Evolutionary conservation across 2,888 invertebrate species (phyloP).

Genomic region (Tribolium freemani): DNA sequence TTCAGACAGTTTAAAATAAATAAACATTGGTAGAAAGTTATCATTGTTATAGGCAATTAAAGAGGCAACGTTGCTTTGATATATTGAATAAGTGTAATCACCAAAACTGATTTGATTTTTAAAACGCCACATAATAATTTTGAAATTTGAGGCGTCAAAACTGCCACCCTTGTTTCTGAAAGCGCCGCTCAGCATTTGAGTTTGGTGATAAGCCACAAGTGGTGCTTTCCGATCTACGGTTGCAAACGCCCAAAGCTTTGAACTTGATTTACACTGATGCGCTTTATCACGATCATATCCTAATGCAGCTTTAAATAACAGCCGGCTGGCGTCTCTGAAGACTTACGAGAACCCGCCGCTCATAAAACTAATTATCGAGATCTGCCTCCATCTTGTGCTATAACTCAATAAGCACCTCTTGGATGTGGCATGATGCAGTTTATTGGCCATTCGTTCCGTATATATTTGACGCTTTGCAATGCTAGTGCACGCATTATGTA

Average conservation of each 20-base stretch:
- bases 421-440: not conserved
- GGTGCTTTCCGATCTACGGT: constrained; percentile 25
- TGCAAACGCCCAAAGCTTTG: constrained; percentile 50
- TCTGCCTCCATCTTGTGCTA: constrained; percentile 6
- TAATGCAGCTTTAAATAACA: constrained; percentile 60
- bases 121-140: too few species aligned
- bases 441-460: too few species aligned
- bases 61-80: too few species aligned
- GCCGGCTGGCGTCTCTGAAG: constrained; percentile 23
- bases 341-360: constrained; percentile 3
- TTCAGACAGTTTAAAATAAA: too few species aligned
- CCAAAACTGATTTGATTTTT: too few species aligned
- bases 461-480: too few species aligned
- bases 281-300: constrained; percentile 60
- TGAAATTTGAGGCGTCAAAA: too few species aligned
- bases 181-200: constrained; percentile 5
- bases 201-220: constrained; percentile 15
- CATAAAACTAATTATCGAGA: constrained; percentile 25
- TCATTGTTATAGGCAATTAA: too few species aligned
- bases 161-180: not conserved
- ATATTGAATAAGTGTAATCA: too few species aligned
- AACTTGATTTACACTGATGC: constrained; percentile 65
- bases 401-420: constrained; percentile 15
- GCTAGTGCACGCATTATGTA: not conserved
- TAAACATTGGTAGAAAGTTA: too few species aligned